phyloP scores from a whole-genome alignment of 2,113 vertebrate genomes.

The Epinephelus moara region DNA sequence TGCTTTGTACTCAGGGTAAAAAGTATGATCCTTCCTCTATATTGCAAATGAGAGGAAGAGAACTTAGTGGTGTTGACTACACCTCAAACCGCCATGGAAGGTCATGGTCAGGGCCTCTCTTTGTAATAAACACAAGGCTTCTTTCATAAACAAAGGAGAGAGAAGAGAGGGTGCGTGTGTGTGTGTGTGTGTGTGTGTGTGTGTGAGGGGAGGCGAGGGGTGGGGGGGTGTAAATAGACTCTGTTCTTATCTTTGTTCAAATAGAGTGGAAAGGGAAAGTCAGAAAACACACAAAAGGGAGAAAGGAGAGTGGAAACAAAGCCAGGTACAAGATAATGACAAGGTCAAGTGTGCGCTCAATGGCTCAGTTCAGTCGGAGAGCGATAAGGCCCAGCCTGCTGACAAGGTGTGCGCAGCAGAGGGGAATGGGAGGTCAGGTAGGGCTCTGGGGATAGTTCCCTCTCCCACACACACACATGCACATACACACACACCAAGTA shows the following conservation, averaged over 20 bases:
- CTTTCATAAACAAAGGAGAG: constrained; percentile 63
- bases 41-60: constrained; percentile 45
- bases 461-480: neutral
- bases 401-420: constrained; percentile 75
- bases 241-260: constrained; percentile 80
- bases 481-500: neutral
- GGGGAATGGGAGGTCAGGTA: constrained; percentile 70
- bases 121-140: constrained; percentile 64
- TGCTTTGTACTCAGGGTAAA: constrained; percentile 51
- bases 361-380: constrained; percentile 72
- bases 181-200: constrained; percentile 5
- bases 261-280: constrained; percentile 76
- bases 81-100: constrained; percentile 56
- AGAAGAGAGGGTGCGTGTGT: constrained; percentile 19
- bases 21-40: constrained; percentile 53
- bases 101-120: constrained; percentile 61
- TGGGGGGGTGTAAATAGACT: constrained; percentile 55
- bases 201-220: constrained; percentile 8
- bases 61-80: constrained; percentile 43
- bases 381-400: constrained; percentile 75
- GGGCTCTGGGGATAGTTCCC: constrained; percentile 42
- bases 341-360: constrained; percentile 82
- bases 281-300: constrained; percentile 69
- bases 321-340: constrained; percentile 78
- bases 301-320: constrained; percentile 79